Evolutionary conservation across 2,113 vertebrate genomes (phyloP), one percentile per base, ranked within the genome.

Genomic region (Oreotrochilus melanogaster): DNA sequence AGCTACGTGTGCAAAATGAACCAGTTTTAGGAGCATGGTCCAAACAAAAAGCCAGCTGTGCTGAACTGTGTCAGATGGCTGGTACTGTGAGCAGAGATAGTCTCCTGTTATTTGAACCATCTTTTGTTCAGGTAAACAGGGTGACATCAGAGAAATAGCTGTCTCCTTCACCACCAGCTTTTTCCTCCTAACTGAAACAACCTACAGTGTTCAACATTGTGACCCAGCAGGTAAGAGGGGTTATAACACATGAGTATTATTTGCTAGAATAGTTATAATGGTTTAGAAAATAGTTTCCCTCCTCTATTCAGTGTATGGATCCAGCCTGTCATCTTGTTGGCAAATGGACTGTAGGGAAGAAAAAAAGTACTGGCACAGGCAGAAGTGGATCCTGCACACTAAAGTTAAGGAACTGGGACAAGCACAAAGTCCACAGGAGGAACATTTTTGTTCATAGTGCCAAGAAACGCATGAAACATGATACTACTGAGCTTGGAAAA

Each of bases 401-500:
- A 1, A 61, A 73, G 12, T 72, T 69, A 53, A 70, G 67, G 54
- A 66, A 48, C 12, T 79, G 33, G 39, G 62, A 81, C 30, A 72
- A 87, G 37, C n/a, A 70, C 17, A 50, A 70, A 82, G 51, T 75
- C 74, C 31, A 56, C 56, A 7, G n/a, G 5, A 64, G 37, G 57
- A 88, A 64, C 10, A 4, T 23, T 73, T 81, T 79, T 78, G 24
- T 74, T 91, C 7, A 1, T 10, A 4, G 15, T 89, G 61, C 48
- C 35, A 75, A 85, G 43, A 79, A 76, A 80, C 54, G 21, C 14
- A 78, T 74, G 92, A 91, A 83, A 88, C 56, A 87, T 82, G 23
- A 76, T 70, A 62, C n/a, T 65, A 7, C 42, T 47, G 88, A 89
- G 64, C 64, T 25, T 89, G 60, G 93, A 76, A 93, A 95, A 93